phyloP scores from a whole-genome alignment of 2,113 vertebrate species.

The Epinephelus lanceolatus region DNA sequence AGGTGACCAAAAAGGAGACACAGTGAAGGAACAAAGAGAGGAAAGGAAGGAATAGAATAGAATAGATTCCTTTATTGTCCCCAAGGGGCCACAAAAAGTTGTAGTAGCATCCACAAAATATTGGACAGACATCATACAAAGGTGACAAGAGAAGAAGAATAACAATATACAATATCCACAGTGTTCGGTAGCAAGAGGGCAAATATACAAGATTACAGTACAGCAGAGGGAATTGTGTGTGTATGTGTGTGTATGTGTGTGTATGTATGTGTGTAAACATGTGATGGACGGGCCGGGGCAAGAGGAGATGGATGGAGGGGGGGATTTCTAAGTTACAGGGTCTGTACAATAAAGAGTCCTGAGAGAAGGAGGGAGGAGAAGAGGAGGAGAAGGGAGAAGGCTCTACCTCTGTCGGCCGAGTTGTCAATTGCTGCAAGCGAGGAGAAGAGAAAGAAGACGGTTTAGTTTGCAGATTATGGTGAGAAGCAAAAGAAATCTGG shows the following conservation, averaged over 20 bases:
- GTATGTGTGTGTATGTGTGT: constrained; percentile 6
- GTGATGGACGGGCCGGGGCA: constrained; percentile 41
- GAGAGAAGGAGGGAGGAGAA: constrained; percentile 81
- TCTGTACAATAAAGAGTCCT: constrained; percentile 84
- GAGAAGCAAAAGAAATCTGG: not conserved
- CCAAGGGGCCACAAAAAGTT: constrained; percentile 79
- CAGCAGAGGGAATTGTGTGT: constrained; percentile 51
- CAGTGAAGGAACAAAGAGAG: constrained; percentile 76
- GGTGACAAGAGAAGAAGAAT: constrained; percentile 82
- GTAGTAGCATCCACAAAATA: constrained; percentile 84
- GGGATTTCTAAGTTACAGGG: constrained; percentile 77
- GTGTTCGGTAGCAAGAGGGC: constrained; percentile 83
- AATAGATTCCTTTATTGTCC: constrained; percentile 88
- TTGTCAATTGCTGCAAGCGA: constrained; percentile 54
- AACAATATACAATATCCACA: constrained; percentile 89
- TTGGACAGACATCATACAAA: constrained; percentile 87
- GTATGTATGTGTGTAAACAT: constrained; percentile 34
- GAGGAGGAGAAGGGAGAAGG: constrained; percentile 83
- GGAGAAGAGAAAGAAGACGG: constrained; percentile 32
- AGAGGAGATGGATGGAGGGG: constrained; percentile 51
- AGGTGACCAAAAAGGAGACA: constrained; percentile 57
- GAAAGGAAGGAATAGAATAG: constrained; percentile 83
- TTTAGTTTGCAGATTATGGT: constrained; percentile 1
- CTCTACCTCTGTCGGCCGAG: constrained; percentile 83
- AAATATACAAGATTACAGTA: constrained; percentile 87